Evolutionary conservation across 2,113 vertebrate genomes (phyloP).

Genomic region (Cottus gobio): DNA sequence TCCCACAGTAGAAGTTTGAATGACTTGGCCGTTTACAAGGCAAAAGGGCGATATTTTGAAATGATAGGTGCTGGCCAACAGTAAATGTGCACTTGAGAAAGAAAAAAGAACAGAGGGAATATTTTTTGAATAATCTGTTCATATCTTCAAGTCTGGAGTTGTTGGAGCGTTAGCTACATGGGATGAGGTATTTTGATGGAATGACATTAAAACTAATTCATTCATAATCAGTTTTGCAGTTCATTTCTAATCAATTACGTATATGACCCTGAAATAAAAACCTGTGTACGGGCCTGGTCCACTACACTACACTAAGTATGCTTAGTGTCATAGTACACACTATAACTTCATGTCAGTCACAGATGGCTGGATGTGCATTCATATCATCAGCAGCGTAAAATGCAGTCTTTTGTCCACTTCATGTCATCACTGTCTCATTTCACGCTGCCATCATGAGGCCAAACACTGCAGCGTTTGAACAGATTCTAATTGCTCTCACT

Average conservation of each 20-base stretch:
- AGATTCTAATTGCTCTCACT: conserved; percentile 8
- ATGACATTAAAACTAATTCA: not conserved
- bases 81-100: not conserved
- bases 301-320: too few species aligned
- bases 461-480: conserved; percentile 14
- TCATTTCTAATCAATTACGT: not conserved
- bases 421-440: not conserved
- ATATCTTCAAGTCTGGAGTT: too few species aligned
- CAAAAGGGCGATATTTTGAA: not conserved
- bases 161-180: not conserved
- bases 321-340: not conserved
- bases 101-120: not conserved
- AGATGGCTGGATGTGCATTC: not conserved
- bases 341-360: conserved; percentile 1
- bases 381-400: not conserved
- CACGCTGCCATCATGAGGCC: not conserved
- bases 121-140: too few species aligned
- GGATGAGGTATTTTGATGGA: not conserved
- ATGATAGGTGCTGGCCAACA: not conserved
- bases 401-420: not conserved
- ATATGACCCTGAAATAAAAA: not conserved
- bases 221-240: not conserved
- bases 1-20: not conserved
- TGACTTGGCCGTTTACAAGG: not conserved
- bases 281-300: not conserved